phyloP scores from a whole-genome alignment of 2,888 invertebrate genomes.

The Linnaemya tessellans region DNA sequence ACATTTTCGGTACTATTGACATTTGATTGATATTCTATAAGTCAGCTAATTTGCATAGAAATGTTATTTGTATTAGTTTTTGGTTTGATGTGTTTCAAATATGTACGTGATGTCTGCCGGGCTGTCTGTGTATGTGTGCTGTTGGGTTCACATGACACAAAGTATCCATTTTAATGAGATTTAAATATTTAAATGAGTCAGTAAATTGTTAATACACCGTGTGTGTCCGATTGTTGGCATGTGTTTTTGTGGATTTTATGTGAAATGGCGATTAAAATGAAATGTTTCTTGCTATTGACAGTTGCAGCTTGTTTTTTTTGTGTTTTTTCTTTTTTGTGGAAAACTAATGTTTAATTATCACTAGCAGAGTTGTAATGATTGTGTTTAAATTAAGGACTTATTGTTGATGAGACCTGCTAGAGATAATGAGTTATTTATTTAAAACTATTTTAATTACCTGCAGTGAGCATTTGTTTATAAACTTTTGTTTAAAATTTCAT shows the following conservation, averaged over 20 bases:
- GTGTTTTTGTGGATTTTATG: neutral
- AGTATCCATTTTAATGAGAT: conserved; percentile 50
- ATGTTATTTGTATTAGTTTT: conserved; percentile 58
- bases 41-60: conserved; percentile 60
- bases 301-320: neutral
- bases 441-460: neutral
- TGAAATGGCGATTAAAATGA: conserved; percentile 1
- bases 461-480: neutral
- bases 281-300: conserved; percentile 20
- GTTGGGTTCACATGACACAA: conserved; percentile 30
- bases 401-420: neutral
- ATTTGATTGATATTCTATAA: conserved; percentile 57
- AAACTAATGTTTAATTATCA: conserved; percentile 44
- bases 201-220: conserved; percentile 30
- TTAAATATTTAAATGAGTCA: conserved; percentile 54
- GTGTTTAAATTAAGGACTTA: neutral
- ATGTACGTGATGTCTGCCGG: neutral
- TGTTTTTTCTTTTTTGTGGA: neutral
- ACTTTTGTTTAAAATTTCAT: neutral
- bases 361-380: neutral
- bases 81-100: neutral
- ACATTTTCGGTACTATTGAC: conserved; percentile 42
- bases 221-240: conserved; percentile 2
- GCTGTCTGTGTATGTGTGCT: neutral
- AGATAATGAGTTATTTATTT: conserved; percentile 17